A percentile compares a stretch with the other conserved stretches of the same genome.
Conservation (phyloP, 2,888 invertebrate genomes). For the Nomada goodeniana region DNA sequence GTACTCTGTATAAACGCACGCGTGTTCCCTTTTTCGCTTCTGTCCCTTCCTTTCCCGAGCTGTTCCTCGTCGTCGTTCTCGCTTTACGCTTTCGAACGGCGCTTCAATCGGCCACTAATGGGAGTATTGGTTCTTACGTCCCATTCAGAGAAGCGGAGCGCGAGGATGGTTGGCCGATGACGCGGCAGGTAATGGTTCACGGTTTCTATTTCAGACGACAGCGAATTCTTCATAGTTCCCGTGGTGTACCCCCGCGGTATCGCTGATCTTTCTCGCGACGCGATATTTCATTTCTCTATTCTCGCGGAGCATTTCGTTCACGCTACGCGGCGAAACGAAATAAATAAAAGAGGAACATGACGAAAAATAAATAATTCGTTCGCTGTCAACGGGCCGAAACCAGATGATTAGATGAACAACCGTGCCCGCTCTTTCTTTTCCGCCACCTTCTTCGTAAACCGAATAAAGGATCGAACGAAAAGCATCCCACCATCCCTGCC, state of each 20-base stretch:
- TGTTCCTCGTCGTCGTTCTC: slow-evolving; percentile 25
- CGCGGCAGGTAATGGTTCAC: slow-evolving; percentile 43
- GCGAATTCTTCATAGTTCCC: background rate
- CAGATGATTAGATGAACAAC: too few species aligned
- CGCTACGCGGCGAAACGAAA: background rate
- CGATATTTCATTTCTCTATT: background rate
- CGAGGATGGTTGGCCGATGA: slow-evolving; percentile 55
- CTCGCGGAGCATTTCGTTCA: background rate
- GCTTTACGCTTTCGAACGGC: slow-evolving; percentile 46
- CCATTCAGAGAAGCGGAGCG: slow-evolving; percentile 54
- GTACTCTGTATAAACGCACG: slow-evolving; percentile 78
- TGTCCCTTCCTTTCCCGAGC: slow-evolving; percentile 12
- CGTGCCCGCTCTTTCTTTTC: too few species aligned
- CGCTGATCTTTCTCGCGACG: background rate
- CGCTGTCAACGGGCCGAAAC: too few species aligned
- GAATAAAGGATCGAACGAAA: background rate
- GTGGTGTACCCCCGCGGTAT: background rate
- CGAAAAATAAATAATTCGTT: background rate
- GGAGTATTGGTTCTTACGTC: slow-evolving; percentile 68
- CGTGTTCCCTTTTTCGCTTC: slow-evolving; percentile 54
- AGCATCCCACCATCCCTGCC: background rate
- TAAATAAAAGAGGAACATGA: background rate
- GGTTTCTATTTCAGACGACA: background rate
- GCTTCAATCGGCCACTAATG: slow-evolving; percentile 71
- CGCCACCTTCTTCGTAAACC: too few species aligned